A percentile compares a stretch with the other conserved stretches of the same genome.
phyloP scores from a whole-genome alignment of 1,140 invertebrate species.

The Copidosoma floridanum region DNA sequence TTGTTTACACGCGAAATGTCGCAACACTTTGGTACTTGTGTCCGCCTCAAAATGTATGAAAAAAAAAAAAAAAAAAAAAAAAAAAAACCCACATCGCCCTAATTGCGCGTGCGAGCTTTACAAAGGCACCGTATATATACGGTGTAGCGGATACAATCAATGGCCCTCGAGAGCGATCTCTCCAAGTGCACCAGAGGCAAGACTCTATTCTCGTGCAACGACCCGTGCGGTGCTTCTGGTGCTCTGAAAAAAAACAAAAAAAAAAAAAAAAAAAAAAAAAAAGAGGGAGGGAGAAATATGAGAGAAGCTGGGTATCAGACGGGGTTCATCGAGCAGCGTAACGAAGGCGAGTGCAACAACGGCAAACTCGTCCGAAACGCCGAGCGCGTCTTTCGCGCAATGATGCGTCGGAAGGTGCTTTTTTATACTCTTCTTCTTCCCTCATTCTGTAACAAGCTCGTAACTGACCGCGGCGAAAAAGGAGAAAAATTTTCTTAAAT shows the following conservation, averaged over 20 bases:
- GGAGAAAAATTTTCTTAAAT: too few relatives aligned
- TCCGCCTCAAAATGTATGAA: too few relatives aligned
- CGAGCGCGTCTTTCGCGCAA: background rate
- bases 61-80: background rate
- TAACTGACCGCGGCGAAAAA: too few relatives aligned
- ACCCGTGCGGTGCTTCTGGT: background rate
- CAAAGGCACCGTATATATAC: background rate
- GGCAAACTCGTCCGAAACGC: background rate
- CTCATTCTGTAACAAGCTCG: background rate
- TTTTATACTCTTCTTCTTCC: background rate
- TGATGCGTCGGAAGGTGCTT: background rate
- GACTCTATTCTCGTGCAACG: slow-evolving; percentile 20
- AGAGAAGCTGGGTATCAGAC: background rate
- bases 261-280: too few relatives aligned
- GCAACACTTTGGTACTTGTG: too few relatives aligned
- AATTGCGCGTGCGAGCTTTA: background rate
- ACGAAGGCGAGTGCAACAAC: background rate
- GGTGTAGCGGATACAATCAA: slow-evolving; percentile 6
- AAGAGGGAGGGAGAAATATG: too few relatives aligned
- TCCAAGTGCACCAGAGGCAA: background rate
- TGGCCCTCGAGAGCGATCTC: background rate
- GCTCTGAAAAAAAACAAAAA: background rate
- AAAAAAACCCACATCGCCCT: background rate
- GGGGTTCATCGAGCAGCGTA: background rate
- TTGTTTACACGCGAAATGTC: too few relatives aligned